These are phyloP conservation scores for Setophaga petechia DNA, from an alignment of 2,113 vertebrate genomes.

Conservation along the genomic window DNA sequence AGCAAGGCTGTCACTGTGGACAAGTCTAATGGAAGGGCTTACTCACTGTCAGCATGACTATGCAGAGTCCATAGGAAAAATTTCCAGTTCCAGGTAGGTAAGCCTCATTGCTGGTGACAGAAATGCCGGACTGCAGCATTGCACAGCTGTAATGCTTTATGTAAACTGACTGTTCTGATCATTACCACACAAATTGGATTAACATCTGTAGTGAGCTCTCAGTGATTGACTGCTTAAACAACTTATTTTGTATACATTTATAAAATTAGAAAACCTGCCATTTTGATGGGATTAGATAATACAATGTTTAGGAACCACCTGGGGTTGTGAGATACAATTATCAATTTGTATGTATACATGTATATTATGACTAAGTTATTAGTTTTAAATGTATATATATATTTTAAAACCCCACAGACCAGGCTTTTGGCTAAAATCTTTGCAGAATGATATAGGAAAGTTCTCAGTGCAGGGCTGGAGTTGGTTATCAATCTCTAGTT, in stretches of 20 bases:
- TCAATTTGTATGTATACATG: not conserved
- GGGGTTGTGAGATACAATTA: not conserved
- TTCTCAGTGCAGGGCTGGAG: not conserved
- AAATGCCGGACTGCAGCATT: not conserved
- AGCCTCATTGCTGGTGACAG: not conserved
- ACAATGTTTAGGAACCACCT: not conserved
- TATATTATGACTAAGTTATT: not conserved
- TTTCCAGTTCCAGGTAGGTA: not conserved
- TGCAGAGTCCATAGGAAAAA: not conserved
- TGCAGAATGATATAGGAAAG: not conserved
- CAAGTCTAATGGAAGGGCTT: conserved; percentile 3
- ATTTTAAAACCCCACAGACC: not conserved
- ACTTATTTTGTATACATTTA: not conserved
- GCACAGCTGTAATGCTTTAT: not conserved
- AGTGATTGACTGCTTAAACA: conserved; percentile 13
- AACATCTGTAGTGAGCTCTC: not conserved
- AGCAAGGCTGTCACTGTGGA: not conserved
- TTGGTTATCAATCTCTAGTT: not conserved
- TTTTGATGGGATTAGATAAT: not conserved
- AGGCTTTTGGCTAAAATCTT: not conserved
- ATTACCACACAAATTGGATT: conserved; percentile 49
- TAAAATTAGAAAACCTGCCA: not conserved
- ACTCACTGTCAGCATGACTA: not conserved
- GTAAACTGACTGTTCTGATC: conserved; percentile 32
- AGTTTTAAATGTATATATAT: not conserved